Base-by-base conservation (phyloP, 2,888 invertebrate genomes). In the Chesias legatella region DNA sequence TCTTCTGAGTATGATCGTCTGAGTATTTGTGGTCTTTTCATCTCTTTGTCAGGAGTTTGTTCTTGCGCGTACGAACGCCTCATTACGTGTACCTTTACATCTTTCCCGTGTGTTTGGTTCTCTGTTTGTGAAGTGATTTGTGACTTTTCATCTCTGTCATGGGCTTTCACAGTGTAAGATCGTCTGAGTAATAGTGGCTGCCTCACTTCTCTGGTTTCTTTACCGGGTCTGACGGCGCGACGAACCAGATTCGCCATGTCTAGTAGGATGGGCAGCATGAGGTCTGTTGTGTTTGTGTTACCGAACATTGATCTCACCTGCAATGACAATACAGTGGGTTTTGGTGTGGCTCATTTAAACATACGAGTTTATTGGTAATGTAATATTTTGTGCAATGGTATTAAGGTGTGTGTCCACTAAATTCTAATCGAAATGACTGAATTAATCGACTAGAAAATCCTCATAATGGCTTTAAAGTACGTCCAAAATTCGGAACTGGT, bases 191-290 rank as follows among this genome's bases (percentile, higher is more conserved):
- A 23, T 22, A 35, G 32, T 22, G 30, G 82, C 79, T 73, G 69
- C 43, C 54, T 69, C 40, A 75, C 76, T 65, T 80, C 82, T 50
- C 78, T 67, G 1, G 60, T 61, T 43, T 78, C 76, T 55, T 82
- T 80, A 48, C 76, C 73, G 22, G 84, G 67, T 39, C 79, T 74
- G 21, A 90, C 83, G 0, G 90, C 88, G 30, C 76, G 86, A 39
- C 90, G 82, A 33, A 92, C 89, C 42, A 92, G 79, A 64, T 91
- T 91, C 0, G 92, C 92, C 67, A 92, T 90, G 67, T 93, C 92
- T 54, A 90, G 82, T 43, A 91, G 88, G 47, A 92, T 90, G 6
- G 93, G 92, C 38, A 93, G 70, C 79, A 91, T 86, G 17, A 92
- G 73, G 36, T 90, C 89, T 48, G 90, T 76, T 8, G 88, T 77